These are phyloP conservation scores for Diceros bicornis DNA, from an alignment of 2,797 vertebrate genomes.

Conservation along the genomic window DNA sequence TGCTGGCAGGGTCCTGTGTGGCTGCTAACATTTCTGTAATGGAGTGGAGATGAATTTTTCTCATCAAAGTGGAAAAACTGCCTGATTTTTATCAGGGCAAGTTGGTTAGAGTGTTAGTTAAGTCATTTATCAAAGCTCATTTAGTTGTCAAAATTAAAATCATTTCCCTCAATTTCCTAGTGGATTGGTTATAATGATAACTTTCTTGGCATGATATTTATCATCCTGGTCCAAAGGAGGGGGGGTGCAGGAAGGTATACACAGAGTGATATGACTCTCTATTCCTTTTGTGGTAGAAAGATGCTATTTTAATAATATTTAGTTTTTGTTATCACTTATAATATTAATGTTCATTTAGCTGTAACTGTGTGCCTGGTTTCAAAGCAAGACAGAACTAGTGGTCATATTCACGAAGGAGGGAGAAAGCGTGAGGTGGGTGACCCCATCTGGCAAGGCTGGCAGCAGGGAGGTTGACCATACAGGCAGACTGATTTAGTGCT, in stretches of 20 bases:
- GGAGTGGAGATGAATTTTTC: slow-evolving; percentile 72
- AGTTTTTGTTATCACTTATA: neutral
- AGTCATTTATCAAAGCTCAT: slow-evolving; percentile 82
- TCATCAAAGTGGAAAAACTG: slow-evolving; percentile 60
- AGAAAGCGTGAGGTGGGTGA: too few relatives aligned
- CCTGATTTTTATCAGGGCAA: slow-evolving; percentile 72
- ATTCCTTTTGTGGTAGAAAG: neutral
- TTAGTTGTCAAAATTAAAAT: slow-evolving; percentile 82
- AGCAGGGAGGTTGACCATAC: neutral
- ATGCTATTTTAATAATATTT: neutral
- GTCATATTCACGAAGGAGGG: neutral
- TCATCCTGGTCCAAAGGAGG: slow-evolving; percentile 37
- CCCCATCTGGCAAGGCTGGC: neutral
- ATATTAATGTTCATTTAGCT: neutral
- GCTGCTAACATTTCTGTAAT: neutral
- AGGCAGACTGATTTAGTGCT: neutral
- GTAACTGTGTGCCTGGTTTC: neutral
- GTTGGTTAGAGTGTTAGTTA: slow-evolving; percentile 75
- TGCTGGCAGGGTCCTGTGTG: neutral
- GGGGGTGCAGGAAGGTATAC: neutral
- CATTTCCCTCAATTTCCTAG: slow-evolving; percentile 69
- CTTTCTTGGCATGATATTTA: slow-evolving; percentile 70
- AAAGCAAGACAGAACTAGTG: neutral
- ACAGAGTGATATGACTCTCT: neutral
- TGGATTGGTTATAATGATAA: slow-evolving; percentile 60